phyloP scores from a whole-genome alignment of 1,140 invertebrate genomes.

The Andricus grossulariae region DNA sequence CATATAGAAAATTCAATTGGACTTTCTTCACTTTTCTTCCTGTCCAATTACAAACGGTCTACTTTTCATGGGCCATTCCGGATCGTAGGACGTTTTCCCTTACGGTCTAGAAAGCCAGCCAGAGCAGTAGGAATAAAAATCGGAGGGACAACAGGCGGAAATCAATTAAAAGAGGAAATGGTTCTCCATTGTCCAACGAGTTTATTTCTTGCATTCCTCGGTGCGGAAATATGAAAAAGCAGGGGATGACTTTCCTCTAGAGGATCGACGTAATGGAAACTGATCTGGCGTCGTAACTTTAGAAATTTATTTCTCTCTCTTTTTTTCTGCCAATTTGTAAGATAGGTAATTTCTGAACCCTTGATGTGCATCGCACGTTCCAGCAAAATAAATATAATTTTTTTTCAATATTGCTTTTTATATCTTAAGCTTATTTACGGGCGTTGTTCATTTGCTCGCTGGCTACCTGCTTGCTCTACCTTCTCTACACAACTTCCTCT shows the following conservation, averaged over 20 bases:
- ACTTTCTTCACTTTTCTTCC: slow-evolving; percentile 14
- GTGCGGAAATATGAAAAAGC: background rate
- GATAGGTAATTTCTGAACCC: too few relatives aligned
- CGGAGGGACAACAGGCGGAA: slow-evolving; percentile 27
- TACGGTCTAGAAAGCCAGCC: slow-evolving; percentile 4
- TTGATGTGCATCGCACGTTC: too few relatives aligned
- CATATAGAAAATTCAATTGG: background rate
- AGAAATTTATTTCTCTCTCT: too few relatives aligned
- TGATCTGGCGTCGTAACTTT: background rate
- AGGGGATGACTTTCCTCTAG: too few relatives aligned
- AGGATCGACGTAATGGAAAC: too few relatives aligned
- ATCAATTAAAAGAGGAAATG: slow-evolving; percentile 50
- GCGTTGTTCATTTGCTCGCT: too few relatives aligned
- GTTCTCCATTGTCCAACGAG: slow-evolving; percentile 45
- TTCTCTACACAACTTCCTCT: too few relatives aligned
- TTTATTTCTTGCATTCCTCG: slow-evolving; percentile 39
- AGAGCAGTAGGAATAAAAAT: background rate
- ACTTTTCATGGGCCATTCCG: background rate
- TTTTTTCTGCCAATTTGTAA: too few relatives aligned
- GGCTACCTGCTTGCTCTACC: too few relatives aligned
- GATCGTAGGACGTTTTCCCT: slow-evolving; percentile 9
- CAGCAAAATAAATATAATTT: too few relatives aligned
- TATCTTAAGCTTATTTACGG: too few relatives aligned
- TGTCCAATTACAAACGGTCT: slow-evolving; percentile 10
- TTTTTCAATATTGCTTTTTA: too few relatives aligned